These are phyloP conservation scores for Brienomyrus longianalis DNA, from an alignment of 2,113 vertebrate species.

Conservation along the genomic window DNA sequence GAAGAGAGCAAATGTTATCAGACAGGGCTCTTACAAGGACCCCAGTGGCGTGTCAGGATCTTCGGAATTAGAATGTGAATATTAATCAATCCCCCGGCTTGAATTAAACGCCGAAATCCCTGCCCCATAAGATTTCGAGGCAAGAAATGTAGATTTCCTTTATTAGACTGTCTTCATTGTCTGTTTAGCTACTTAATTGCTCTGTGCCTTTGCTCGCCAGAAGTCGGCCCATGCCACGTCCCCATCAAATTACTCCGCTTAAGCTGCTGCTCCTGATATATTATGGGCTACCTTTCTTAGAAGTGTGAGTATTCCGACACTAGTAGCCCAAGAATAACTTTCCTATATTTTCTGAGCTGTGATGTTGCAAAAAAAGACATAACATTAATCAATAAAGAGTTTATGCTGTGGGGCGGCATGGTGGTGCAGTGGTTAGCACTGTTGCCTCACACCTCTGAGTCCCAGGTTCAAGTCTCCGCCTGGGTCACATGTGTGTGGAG, in stretches of 20 bases:
- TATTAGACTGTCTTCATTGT: constrained; percentile 71
- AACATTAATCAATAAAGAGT: not conserved
- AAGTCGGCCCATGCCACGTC: constrained; percentile 65
- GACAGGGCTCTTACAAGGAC: constrained; percentile 77
- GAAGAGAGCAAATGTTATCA: constrained; percentile 74
- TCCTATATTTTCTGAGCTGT: not conserved
- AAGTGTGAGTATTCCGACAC: not conserved
- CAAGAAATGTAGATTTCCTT: constrained; percentile 58
- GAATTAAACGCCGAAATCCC: constrained; percentile 79
- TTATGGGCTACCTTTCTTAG: not conserved
- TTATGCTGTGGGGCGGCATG: not conserved
- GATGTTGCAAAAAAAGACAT: not conserved
- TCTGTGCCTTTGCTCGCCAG: constrained; percentile 75
- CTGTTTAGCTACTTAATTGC: constrained; percentile 74
- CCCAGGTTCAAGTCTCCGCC: too few relatives aligned
- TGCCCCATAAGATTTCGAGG: constrained; percentile 70
- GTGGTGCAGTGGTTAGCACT: too few relatives aligned
- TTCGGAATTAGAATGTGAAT: constrained; percentile 82
- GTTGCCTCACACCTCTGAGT: too few relatives aligned
- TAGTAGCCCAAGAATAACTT: not conserved
- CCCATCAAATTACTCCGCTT: constrained; percentile 68
- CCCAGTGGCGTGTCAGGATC: constrained; percentile 67
- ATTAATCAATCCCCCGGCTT: constrained; percentile 76
- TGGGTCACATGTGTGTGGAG: too few relatives aligned
- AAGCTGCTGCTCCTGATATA: constrained; percentile 34